phyloP scores from a whole-genome alignment of 2,113 vertebrate species.

The Colaptes auratus region DNA sequence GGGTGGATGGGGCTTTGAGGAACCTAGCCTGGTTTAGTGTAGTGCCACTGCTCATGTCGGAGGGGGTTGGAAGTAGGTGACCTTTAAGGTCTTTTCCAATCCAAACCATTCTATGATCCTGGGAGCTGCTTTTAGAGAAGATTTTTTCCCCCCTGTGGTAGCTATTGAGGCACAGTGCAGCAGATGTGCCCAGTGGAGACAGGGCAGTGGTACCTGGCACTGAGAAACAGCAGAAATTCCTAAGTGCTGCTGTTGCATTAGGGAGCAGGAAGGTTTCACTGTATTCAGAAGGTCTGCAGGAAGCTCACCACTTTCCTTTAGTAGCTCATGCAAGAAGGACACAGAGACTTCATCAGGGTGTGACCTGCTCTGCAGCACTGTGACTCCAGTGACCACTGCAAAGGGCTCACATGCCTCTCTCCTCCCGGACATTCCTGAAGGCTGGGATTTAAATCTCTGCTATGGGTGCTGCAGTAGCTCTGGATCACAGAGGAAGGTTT shows the following conservation, averaged over 20 bases:
- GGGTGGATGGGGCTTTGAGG: not conserved
- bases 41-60: not conserved
- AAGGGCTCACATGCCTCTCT: rapidly evolving
- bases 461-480: not conserved
- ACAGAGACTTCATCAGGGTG: not conserved
- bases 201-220: no score
- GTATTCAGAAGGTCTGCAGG: not conserved
- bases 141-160: rapidly evolving
- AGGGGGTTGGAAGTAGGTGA: not conserved
- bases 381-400: not conserved
- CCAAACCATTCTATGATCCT: not conserved
- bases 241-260: not conserved
- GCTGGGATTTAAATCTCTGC: not conserved
- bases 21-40: not conserved
- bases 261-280: not conserved
- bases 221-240: not conserved
- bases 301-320: not conserved
- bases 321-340: not conserved
- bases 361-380: not conserved
- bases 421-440: not conserved
- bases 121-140: not conserved
- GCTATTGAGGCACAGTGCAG: not conserved
- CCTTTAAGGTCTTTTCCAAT: not conserved
- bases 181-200: not conserved
- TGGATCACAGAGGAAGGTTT: not conserved